Conservation (phyloP, 2,113 vertebrate genomes). For the Gnathonemus longibarbis region DNA sequence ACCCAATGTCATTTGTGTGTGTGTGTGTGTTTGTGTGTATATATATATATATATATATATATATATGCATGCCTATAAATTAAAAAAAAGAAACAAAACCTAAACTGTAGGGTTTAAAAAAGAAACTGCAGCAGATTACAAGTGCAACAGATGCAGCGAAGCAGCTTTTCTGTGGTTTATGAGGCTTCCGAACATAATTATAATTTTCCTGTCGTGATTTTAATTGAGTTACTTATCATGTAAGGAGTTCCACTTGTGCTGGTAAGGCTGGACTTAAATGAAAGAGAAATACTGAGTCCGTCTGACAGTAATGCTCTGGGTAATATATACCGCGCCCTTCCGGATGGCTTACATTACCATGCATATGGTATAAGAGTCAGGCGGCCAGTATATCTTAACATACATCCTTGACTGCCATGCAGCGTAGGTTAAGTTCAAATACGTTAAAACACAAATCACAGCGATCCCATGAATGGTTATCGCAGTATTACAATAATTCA, state of each 20-base stretch:
- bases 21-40: too few relatives aligned
- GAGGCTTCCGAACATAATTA: constrained; percentile 18
- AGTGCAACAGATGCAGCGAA: neutral
- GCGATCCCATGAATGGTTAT: neutral
- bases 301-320: constrained; percentile 1
- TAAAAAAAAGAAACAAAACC: neutral
- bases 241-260: constrained; percentile 1
- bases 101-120: neutral
- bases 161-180: constrained; percentile 13
- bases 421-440: neutral
- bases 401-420: neutral
- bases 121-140: neutral
- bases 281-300: neutral
- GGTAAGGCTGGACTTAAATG: constrained; percentile 4
- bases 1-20: neutral
- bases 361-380: neutral
- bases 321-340: neutral
- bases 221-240: constrained; percentile 15
- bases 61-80: neutral
- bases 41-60: neutral
- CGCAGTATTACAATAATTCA: neutral
- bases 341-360: neutral
- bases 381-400: neutral
- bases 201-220: constrained; percentile 22
- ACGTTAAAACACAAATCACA: neutral